Conservation (phyloP, 2,888 invertebrate genomes). For the Drosophila greeni region DNA sequence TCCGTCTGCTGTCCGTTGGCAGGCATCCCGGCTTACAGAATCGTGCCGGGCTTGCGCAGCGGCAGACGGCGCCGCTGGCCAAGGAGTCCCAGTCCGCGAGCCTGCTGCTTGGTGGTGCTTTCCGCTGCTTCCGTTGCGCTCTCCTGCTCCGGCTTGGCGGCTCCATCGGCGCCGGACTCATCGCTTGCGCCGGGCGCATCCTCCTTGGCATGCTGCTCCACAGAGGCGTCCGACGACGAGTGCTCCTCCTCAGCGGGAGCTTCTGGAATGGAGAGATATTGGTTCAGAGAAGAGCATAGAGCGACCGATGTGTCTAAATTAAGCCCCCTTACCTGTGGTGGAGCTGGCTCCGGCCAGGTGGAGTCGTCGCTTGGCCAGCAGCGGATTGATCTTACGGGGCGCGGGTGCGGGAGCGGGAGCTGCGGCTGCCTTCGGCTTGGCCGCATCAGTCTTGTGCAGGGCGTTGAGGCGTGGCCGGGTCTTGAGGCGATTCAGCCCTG, state of each 20-base stretch:
- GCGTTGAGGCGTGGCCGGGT: constrained; percentile 77
- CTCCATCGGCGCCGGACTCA: constrained; percentile 51
- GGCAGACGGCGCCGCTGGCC: constrained; percentile 85
- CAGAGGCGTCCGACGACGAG: constrained; percentile 48
- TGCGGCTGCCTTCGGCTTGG: constrained; percentile 67
- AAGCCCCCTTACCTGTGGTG: constrained; percentile 71
- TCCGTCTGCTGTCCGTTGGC: constrained; percentile 7
- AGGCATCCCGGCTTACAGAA: constrained; percentile 70
- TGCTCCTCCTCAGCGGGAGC: constrained; percentile 56
- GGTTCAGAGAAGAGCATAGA: not conserved
- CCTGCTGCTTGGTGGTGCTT: constrained; percentile 80
- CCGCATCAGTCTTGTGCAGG: constrained; percentile 76
- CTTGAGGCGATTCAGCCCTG: constrained; percentile 77
- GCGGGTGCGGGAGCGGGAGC: constrained; percentile 46
- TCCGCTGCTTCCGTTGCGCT: constrained; percentile 79
- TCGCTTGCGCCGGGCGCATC: constrained; percentile 52
- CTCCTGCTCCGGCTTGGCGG: constrained; percentile 63
- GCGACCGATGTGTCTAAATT: no score
- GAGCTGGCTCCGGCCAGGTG: constrained; percentile 73
- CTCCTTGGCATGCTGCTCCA: constrained; percentile 56
- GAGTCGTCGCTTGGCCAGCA: constrained; percentile 77
- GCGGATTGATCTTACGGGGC: constrained; percentile 77
- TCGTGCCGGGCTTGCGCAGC: constrained; percentile 81
- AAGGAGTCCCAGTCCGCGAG: constrained; percentile 84
- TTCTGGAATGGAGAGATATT: constrained; percentile 37